Base-by-base conservation (phyloP, 2,797 vertebrate species). In the Malacoraja senta region DNA sequence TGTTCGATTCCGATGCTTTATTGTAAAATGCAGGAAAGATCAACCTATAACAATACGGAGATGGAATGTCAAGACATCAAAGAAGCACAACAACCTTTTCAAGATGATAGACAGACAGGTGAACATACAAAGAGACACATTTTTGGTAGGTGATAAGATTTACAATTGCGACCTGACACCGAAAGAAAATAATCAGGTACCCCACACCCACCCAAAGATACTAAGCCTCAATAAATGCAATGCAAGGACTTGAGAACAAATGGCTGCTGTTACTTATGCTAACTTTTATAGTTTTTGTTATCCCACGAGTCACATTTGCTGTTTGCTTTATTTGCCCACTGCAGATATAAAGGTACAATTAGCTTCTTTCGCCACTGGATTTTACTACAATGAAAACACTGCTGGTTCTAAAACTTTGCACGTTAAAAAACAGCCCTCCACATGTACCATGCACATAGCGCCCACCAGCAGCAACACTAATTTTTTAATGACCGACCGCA, bases 271-370 rank as follows among this genome's bases (percentile, higher is more conserved):
- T 91, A 72, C 68, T 68, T 44, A 71, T 72, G n/a, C 65, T 91
- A 65, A 68, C n/a, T 74, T 91, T 91, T 53, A 74, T 53, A 53
- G 68, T 44, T 91, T 91, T 17, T 38, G 71, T 88, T 86, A 88
- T 88, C 61, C 84, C 84, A 68, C 35, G 38, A 44, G 65, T 91
- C 90, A 91, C 68, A 44, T 91, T 91, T 74, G 9, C 24, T 53
- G 21, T 53, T 12, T 24, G 71, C 24, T 91, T 91, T 44, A 91
- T 91, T 91, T 91, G 68, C 68, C 90, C 90, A 91, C 35, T 72
- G 68, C 90, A 91, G 35, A 74, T 91, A 53, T 74, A 91, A 91
- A 91, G 24, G 24, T 29, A 13, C 38, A 72, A 91, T 91, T 74
- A 91, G 68, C 35, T 91, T 91, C 68, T 38, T 53, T 91, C 68